Conservation (phyloP, 2,113 vertebrate species). For the Copsychus sechellarum region DNA sequence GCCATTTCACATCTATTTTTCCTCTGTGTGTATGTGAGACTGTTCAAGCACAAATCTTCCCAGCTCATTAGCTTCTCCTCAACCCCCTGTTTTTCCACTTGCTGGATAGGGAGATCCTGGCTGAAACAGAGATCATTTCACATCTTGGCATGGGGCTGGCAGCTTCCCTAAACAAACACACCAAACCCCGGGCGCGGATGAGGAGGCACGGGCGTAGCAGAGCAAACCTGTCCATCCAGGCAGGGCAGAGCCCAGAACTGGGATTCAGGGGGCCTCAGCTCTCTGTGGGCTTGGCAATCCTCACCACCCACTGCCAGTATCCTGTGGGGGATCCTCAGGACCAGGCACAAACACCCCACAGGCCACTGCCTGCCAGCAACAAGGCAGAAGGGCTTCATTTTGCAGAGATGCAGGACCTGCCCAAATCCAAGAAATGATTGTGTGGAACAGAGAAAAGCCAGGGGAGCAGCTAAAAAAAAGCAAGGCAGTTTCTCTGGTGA, state of each 20-base stretch:
- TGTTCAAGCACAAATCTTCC: not conserved
- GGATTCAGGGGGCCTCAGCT: not conserved
- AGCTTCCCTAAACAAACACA: conserved; percentile 14
- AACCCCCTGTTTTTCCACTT: not conserved
- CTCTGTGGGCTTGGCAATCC: accelerated
- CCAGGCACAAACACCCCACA: not conserved
- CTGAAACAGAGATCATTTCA: not conserved
- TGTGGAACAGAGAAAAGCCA: not conserved
- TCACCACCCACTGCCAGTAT: not conserved
- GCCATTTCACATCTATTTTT: not conserved
- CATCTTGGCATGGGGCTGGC: not conserved
- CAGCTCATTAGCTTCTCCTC: not conserved
- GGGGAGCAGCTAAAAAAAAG: not conserved
- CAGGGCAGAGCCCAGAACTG: not conserved
- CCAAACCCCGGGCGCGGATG: not conserved
- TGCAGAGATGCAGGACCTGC: not conserved
- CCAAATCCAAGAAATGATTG: not conserved
- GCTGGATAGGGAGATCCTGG: not conserved
- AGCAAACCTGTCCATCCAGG: conserved; percentile 2
- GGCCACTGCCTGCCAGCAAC: not conserved
- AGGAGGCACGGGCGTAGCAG: not conserved
- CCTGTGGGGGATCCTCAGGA: accelerated
- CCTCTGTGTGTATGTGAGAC: not conserved
- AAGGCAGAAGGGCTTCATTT: not conserved
- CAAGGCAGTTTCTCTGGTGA: not conserved